These are phyloP conservation scores for Amphipyra berbera DNA, from an alignment of 2,888 invertebrate species.

Conservation along the genomic window DNA sequence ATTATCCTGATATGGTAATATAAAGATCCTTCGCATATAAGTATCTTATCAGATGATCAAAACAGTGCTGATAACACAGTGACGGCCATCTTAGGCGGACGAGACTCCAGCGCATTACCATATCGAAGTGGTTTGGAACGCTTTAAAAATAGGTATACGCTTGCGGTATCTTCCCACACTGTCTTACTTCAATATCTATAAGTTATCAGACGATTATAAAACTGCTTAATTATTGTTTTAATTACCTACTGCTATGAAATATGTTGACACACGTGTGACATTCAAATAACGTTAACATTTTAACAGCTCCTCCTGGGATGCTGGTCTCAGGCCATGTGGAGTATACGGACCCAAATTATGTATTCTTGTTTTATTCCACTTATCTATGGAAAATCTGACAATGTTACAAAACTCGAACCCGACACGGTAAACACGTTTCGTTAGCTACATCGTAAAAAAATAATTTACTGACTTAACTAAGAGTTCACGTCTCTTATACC, in stretches of 20 bases:
- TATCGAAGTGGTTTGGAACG: constrained; percentile 18
- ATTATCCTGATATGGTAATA: constrained; percentile 1
- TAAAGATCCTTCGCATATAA: constrained; percentile 1
- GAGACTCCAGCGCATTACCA: constrained; percentile 14
- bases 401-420: constrained; percentile 3
- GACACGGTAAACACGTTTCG: constrained; percentile 11
- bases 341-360: background rate
- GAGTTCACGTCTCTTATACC: background rate
- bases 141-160: constrained; percentile 1
- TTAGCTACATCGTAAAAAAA: background rate
- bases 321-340: no score
- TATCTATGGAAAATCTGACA: background rate
- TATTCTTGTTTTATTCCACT: constrained; percentile 6
- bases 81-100: constrained; percentile 3
- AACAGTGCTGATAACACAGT: constrained; percentile 4
- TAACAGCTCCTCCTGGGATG: no score
- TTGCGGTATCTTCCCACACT: constrained; percentile 18
- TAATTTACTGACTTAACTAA: constrained; percentile 13
- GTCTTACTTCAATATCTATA: background rate
- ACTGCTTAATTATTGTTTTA: background rate
- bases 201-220: background rate
- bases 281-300: no score
- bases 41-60: constrained; percentile 29
- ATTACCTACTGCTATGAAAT: background rate
- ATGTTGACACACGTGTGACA: background rate